Evolutionary conservation across 1,140 invertebrate genomes (phyloP).

Genomic region (Ips nitidus): DNA sequence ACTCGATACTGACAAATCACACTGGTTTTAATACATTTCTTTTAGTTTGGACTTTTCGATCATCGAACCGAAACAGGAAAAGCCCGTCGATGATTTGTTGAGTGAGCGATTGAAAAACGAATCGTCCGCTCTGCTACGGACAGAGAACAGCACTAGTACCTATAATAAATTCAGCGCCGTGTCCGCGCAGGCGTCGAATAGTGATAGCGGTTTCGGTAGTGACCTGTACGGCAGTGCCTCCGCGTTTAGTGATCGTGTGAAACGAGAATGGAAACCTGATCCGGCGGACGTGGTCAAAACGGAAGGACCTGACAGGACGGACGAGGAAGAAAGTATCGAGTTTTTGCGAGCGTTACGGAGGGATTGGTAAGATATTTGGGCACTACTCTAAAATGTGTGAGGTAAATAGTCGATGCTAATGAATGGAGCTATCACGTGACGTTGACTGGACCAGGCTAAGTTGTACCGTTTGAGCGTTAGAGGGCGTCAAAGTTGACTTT

Average conservation of each 20-base stretch:
- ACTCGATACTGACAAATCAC: constrained; percentile 57
- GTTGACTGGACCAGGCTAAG: no score
- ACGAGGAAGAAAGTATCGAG: constrained; percentile 45
- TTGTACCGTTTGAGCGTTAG: no score
- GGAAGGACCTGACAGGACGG: constrained; percentile 26
- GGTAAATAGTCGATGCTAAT: no score
- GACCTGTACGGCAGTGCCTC: constrained; percentile 28
- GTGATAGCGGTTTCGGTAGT: constrained; percentile 37
- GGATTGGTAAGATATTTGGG: constrained; percentile 45
- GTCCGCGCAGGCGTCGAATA: constrained; percentile 16
- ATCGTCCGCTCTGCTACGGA: constrained; percentile 6
- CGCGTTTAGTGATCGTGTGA: constrained; percentile 23
- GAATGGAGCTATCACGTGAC: no score
- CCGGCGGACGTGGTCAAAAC: constrained; percentile 5
- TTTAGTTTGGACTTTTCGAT: constrained; percentile 41
- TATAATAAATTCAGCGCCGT: constrained; percentile 23
- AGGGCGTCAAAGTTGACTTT: no score
- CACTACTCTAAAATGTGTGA: no score
- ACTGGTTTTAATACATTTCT: not conserved
- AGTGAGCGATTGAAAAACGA: constrained; percentile 12
- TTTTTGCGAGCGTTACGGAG: constrained; percentile 44
- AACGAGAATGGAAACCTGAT: constrained; percentile 35
- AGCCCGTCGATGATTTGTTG: not conserved
- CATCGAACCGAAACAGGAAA: constrained; percentile 34
- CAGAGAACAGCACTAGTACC: constrained; percentile 18